Evolutionary conservation across 1,140 invertebrate species (phyloP).

Genomic region (Colletes gigas): DNA sequence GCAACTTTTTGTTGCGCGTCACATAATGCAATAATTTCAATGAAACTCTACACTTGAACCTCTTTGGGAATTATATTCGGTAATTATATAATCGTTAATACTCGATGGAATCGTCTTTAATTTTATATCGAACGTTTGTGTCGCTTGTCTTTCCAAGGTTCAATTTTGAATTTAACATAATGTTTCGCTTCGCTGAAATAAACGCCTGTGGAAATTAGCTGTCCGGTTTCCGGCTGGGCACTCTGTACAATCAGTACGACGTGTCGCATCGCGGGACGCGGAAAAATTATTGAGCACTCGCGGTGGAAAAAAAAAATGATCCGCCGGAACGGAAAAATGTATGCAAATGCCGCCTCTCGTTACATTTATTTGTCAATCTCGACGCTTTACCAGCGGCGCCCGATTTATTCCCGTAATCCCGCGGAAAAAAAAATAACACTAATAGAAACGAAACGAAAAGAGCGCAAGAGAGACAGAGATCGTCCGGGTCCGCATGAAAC

Average conservation of each 20-base stretch:
- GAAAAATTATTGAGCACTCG: background rate
- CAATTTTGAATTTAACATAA: no score
- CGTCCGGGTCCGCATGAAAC: background rate
- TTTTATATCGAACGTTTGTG: no score
- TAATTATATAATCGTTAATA: no score
- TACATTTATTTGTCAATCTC: slow-evolving; percentile 23
- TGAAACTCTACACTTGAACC: no score
- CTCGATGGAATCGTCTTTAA: no score
- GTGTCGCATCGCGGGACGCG: background rate
- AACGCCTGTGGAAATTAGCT: no score
- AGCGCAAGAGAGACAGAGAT: background rate
- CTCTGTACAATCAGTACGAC: background rate
- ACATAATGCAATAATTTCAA: no score
- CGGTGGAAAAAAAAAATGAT: background rate
- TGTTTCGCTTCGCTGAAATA: no score
- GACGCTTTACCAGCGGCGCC: background rate
- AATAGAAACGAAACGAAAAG: slow-evolving; percentile 12
- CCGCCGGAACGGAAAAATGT: background rate
- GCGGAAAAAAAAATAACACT: slow-evolving; percentile 22
- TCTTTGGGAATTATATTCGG: no score
- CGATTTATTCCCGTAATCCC: slow-evolving; percentile 35
- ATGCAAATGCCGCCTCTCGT: background rate
- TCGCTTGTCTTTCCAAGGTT: no score
- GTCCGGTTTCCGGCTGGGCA: background rate
- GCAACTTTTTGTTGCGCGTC: no score